Evolutionary conservation across 30 jellyfish, hydroid and myxozoan species (phyloP).

Genomic region (Catostylus mosaicus): DNA sequence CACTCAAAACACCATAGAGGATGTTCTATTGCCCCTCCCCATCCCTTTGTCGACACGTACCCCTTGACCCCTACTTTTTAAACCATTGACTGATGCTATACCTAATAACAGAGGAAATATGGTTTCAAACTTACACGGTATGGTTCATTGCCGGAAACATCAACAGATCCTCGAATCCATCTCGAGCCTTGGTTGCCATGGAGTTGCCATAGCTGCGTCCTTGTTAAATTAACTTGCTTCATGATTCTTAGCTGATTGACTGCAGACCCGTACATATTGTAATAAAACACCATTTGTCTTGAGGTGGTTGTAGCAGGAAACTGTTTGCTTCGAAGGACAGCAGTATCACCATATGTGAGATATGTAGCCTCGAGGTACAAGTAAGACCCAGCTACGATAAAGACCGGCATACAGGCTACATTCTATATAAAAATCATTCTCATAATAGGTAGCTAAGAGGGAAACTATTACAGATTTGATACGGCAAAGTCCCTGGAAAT

Average conservation of each 20-base stretch:
- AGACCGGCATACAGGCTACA: too few relatives aligned
- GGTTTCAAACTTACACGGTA: constrained; percentile 21
- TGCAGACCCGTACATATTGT: constrained; percentile 20
- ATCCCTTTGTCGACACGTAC: too few relatives aligned
- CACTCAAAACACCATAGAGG: too few relatives aligned
- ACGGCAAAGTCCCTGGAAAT: too few relatives aligned
- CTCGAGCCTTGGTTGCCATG: constrained; percentile 39
- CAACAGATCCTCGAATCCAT: constrained; percentile 8
- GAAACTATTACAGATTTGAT: too few relatives aligned
- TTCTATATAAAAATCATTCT: too few relatives aligned
- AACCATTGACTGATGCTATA: too few relatives aligned
- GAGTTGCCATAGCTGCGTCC: constrained; percentile 26
- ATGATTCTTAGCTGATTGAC: constrained; percentile 26
- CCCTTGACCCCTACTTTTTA: too few relatives aligned
- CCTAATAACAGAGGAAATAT: too few relatives aligned
- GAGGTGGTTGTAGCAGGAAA: constrained; percentile 9
- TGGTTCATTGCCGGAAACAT: constrained; percentile 16
- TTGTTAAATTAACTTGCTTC: background rate
- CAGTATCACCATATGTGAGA: constrained; percentile 9
- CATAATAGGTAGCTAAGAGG: too few relatives aligned
- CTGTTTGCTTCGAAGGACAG: constrained; percentile 15
- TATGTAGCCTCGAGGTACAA: constrained; percentile 5
- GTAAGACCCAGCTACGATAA: constrained; percentile 7
- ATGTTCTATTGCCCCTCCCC: too few relatives aligned
- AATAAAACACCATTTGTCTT: constrained; percentile 21